Conservation (phyloP, 1,140 invertebrate species). For the Patella vulgata region DNA sequence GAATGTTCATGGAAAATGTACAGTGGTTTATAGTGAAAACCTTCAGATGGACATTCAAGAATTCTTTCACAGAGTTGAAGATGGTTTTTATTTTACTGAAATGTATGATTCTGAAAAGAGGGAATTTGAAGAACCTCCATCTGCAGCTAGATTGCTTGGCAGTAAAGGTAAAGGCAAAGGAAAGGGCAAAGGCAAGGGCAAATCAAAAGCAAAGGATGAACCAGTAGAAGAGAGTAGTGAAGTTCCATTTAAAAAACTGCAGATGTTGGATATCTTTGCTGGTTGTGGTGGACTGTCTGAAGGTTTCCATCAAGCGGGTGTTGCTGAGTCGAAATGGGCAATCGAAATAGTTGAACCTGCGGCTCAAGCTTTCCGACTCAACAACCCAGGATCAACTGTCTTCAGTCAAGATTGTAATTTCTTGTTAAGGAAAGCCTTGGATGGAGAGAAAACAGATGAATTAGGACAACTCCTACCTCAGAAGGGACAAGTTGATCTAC, state of each 20-base stretch:
- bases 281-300: constrained; percentile 80
- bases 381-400: constrained; percentile 79
- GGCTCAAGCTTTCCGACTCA: constrained; percentile 82
- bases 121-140: constrained; percentile 74
- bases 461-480: constrained; percentile 76
- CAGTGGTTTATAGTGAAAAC: constrained; percentile 72
- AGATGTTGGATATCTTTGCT: constrained; percentile 86
- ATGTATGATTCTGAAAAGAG: constrained; percentile 74
- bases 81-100: constrained; percentile 82
- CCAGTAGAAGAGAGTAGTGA: constrained; percentile 22
- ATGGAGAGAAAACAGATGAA: constrained; percentile 69
- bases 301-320: constrained; percentile 76
- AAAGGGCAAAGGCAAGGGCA: constrained; percentile 74
- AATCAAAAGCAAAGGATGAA: constrained; percentile 38
- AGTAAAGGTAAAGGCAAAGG: constrained; percentile 74
- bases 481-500: constrained; percentile 78
- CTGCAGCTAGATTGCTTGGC: constrained; percentile 72
- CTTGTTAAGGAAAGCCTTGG: constrained; percentile 75
- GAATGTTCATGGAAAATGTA: constrained; percentile 74
- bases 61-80: constrained; percentile 75
- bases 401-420: constrained; percentile 86
- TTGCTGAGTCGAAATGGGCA: constrained; percentile 81
- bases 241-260: constrained; percentile 66
- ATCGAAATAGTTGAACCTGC: constrained; percentile 83
- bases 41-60: constrained; percentile 64